Conservation (phyloP, 2,113 vertebrate genomes). For the Puntigrus tetrazona region DNA sequence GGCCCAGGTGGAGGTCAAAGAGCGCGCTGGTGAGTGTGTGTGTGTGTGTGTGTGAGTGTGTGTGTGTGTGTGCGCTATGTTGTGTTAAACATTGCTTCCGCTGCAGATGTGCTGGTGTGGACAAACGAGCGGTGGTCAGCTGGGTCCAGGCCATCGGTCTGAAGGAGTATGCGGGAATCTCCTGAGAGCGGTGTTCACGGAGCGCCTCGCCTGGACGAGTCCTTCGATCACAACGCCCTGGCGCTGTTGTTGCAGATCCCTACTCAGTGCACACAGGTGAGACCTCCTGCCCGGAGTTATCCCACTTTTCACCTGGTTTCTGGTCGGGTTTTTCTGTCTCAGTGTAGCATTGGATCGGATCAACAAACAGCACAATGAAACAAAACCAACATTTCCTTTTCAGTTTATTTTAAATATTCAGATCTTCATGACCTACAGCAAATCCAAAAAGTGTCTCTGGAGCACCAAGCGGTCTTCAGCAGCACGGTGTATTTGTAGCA, state of each 20-base stretch:
- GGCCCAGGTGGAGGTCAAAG: constrained; percentile 82
- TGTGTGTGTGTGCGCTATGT: background rate
- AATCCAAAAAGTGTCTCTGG: no score
- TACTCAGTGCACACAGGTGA: constrained; percentile 96
- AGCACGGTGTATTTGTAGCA: no score
- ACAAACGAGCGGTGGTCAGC: constrained; percentile 90
- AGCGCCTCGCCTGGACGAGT: constrained; percentile 89
- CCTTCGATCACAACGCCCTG: constrained; percentile 88
- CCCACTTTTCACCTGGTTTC: no score
- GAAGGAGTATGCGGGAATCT: constrained; percentile 92
- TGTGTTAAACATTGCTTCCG: background rate
- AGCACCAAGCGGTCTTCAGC: no score
- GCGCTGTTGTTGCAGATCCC: constrained; percentile 94
- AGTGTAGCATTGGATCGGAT: no score
- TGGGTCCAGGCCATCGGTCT: constrained; percentile 92
- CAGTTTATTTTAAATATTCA: no score
- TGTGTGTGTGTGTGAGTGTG: background rate
- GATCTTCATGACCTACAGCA: no score
- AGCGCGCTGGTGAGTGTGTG: background rate
- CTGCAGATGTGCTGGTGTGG: constrained; percentile 92
- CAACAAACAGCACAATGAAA: no score
- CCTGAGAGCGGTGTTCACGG: constrained; percentile 89
- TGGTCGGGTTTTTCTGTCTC: no score
- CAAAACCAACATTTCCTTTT: no score
- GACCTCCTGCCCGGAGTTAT: no score